phyloP scores from a whole-genome alignment of 2,113 vertebrate genomes.

The Leuciscus idus region DNA sequence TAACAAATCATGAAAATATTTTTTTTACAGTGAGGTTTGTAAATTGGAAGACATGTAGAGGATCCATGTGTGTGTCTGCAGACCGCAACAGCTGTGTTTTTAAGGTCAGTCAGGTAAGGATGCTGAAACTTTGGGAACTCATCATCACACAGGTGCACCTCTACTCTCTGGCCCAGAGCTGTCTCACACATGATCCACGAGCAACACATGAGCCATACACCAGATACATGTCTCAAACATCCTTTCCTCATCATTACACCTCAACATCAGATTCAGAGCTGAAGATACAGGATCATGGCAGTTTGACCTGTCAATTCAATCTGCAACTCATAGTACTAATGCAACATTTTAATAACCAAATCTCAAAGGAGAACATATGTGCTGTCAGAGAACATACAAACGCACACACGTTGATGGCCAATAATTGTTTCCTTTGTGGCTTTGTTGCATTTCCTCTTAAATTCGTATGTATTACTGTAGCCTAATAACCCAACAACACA shows the following conservation, averaged over 20 bases:
- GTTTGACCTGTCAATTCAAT: constrained; percentile 25
- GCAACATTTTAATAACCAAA: constrained; percentile 54
- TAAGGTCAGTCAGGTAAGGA: constrained; percentile 47
- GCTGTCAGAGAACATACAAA: constrained; percentile 55
- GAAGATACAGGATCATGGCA: background rate
- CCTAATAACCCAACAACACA: constrained; percentile 82
- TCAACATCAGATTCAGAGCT: background rate
- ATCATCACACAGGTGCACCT: constrained; percentile 41
- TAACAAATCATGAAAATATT: too few relatives aligned
- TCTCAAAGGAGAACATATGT: constrained; percentile 24
- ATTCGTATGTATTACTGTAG: constrained; percentile 82
- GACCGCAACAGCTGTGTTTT: constrained; percentile 50
- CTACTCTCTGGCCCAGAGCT: constrained; percentile 40
- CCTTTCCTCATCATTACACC: background rate
- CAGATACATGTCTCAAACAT: background rate
- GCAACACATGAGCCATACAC: background rate
- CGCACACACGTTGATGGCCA: constrained; percentile 49
- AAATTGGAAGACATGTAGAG: background rate
- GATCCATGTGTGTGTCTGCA: constrained; percentile 13
- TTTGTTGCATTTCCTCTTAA: constrained; percentile 75
- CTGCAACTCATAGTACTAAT: constrained; percentile 46
- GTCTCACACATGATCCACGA: constrained; percentile 44
- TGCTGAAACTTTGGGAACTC: constrained; percentile 48
- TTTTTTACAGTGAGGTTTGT: too few relatives aligned
- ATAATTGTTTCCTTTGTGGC: constrained; percentile 69